These are phyloP conservation scores for Eristalinus sepulchralis DNA, from an alignment of 2,888 invertebrate genomes.

Conservation along the genomic window DNA sequence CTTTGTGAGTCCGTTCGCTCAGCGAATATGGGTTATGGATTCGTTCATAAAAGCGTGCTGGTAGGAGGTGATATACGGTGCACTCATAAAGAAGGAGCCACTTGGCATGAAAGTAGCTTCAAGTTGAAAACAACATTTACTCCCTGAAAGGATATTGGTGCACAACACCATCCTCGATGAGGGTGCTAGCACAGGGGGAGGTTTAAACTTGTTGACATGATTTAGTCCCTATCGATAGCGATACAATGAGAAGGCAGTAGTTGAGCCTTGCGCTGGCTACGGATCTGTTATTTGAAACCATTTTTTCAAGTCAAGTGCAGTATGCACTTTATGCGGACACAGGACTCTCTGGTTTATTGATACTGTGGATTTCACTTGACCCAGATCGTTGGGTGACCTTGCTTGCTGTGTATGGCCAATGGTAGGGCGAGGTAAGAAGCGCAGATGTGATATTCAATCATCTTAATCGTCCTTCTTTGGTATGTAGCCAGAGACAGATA, in stretches of 20 bases:
- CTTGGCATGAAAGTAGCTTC: slow-evolving; percentile 66
- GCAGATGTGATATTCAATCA: too few relatives aligned
- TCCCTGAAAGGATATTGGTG: slow-evolving; percentile 48
- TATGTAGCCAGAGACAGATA: too few relatives aligned
- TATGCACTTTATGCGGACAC: slow-evolving; percentile 10
- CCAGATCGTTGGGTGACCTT: not conserved
- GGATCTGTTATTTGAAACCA: not conserved
- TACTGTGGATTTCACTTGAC: not conserved
- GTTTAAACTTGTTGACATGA: slow-evolving; percentile 62
- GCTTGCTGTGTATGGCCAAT: not conserved
- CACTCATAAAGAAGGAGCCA: slow-evolving; percentile 54
- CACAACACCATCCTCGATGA: not conserved
- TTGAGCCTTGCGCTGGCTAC: not conserved
- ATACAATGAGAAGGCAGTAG: slow-evolving; percentile 5
- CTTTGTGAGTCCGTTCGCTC: slow-evolving; percentile 34
- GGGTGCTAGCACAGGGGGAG: not conserved
- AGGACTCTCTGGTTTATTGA: not conserved
- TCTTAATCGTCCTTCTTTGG: not conserved
- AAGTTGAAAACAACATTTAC: slow-evolving; percentile 63
- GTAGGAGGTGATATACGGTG: not conserved
- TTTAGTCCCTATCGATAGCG: slow-evolving; percentile 46
- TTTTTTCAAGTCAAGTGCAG: not conserved
- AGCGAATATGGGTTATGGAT: slow-evolving; percentile 60
- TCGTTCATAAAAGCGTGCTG: slow-evolving; percentile 26
- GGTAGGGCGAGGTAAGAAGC: not conserved